These are phyloP conservation scores for Tetragnatha versicolor DNA, from an alignment of 1,140 invertebrate species.

Conservation along the genomic window DNA sequence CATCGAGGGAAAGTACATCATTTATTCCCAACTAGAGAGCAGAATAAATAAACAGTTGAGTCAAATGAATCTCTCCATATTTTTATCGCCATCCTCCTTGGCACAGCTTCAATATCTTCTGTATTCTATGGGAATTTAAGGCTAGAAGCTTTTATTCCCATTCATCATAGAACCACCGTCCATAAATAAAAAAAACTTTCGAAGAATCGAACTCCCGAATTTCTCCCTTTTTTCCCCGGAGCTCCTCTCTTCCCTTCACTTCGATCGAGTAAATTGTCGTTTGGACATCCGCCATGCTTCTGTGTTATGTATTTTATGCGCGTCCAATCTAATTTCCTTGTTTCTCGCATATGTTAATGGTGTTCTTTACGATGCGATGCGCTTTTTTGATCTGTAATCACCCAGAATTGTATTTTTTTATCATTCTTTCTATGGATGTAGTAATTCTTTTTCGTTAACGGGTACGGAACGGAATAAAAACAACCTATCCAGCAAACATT, in stretches of 20 bases:
- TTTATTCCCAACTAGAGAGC: no score
- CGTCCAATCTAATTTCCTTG: conserved; percentile 29
- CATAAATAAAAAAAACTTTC: conserved; percentile 1
- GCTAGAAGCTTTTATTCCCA: conserved; percentile 15
- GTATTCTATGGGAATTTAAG: conserved; percentile 25
- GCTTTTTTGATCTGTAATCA: background rate
- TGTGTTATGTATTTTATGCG: conserved; percentile 34
- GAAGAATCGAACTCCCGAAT: conserved; percentile 19
- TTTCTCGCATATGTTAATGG: conserved; percentile 33
- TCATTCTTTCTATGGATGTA: background rate
- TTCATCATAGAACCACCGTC: conserved; percentile 13
- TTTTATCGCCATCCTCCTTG: conserved; percentile 4
- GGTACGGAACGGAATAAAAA: background rate
- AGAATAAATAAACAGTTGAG: conserved; percentile 37
- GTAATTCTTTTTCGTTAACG: background rate
- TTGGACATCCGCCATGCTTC: conserved; percentile 40
- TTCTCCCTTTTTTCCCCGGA: conserved; percentile 25
- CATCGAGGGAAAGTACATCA: no score
- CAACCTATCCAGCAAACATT: conserved; percentile 1
- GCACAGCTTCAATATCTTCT: conserved; percentile 20
- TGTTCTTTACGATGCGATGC: background rate
- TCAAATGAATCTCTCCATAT: conserved; percentile 19
- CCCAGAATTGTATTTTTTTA: background rate
- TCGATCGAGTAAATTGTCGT: conserved; percentile 37
- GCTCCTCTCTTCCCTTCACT: conserved; percentile 9